Conservation (phyloP, 2,888 invertebrate species). For the Iselma pallidipennis region DNA sequence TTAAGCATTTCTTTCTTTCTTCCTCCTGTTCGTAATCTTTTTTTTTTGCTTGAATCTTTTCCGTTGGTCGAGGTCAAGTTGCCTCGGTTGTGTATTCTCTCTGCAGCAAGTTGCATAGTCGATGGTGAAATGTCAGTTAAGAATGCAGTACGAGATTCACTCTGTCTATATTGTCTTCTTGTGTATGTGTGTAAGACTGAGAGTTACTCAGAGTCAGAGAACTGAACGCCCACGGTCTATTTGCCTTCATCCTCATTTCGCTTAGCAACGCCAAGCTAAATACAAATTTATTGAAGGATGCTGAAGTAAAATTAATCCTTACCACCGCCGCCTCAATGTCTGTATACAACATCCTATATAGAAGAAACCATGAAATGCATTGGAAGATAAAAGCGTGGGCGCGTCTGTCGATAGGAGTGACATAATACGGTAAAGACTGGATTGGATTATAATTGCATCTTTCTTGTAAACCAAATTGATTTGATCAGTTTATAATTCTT, state of each 20-base stretch:
- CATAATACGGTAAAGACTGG: neutral
- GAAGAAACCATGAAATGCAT: conserved; percentile 29
- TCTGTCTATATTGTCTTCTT: neutral
- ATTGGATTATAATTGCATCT: neutral
- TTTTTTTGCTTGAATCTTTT: neutral
- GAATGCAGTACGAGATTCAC: neutral
- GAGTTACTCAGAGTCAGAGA: neutral
- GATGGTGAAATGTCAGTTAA: neutral
- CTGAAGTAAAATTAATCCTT: conserved; percentile 26
- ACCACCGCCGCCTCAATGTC: conserved; percentile 23
- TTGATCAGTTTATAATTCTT: neutral
- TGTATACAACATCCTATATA: conserved; percentile 15
- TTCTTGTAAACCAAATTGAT: neutral
- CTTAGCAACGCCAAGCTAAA: conserved; percentile 21
- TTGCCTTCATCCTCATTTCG: conserved; percentile 16
- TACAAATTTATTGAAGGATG: conserved; percentile 34
- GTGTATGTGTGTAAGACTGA: neutral
- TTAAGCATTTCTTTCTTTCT: neutral
- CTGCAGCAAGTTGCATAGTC: neutral
- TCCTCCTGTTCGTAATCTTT: too few species aligned
- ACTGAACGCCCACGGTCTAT: neutral
- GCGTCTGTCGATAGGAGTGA: neutral
- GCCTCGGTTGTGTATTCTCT: neutral
- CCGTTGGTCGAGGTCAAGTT: neutral
- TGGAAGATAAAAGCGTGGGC: conserved; percentile 3